phyloP scores from a whole-genome alignment of 2,888 invertebrate genomes.

The Drepana falcataria region DNA sequence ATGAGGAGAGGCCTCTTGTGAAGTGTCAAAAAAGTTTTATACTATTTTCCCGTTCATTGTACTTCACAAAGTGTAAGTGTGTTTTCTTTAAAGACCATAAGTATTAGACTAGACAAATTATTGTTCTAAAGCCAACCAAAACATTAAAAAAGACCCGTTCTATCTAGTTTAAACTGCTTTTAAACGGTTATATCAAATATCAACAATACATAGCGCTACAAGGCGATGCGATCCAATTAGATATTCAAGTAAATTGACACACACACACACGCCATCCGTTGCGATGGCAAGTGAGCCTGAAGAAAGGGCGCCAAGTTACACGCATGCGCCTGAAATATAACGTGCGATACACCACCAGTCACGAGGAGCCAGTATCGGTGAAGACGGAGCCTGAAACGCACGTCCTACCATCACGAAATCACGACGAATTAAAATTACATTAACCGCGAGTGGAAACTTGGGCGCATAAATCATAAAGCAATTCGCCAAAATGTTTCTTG shows the following conservation, averaged over 20 bases:
- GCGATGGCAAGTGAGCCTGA: conserved; percentile 47
- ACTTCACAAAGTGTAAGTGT: no score
- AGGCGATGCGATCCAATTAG: conserved; percentile 52
- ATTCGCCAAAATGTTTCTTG: conserved; percentile 4
- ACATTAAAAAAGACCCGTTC: no score
- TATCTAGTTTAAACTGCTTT: no score
- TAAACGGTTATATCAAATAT: no score
- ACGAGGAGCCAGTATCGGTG: conserved; percentile 55
- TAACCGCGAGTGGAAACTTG: conserved; percentile 32
- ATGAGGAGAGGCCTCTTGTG: no score
- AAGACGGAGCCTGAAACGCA: conserved; percentile 33
- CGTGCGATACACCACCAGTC: conserved; percentile 41
- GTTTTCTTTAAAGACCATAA: no score
- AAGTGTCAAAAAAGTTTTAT: no score
- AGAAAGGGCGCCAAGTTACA: conserved; percentile 71
- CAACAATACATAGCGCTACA: background rate
- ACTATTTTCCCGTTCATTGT: no score
- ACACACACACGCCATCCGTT: conserved; percentile 50
- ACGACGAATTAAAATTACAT: conserved; percentile 31
- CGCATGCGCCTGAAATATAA: conserved; percentile 51
- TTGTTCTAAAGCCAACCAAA: no score
- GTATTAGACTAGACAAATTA: no score
- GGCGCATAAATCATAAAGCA: conserved; percentile 1
- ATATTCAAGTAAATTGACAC: conserved; percentile 69
- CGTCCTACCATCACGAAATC: conserved; percentile 24